Evolutionary conservation across 2,888 invertebrate genomes (phyloP), one percentile per base, ranked within the genome.

Genomic region (Amiota mariae): DNA sequence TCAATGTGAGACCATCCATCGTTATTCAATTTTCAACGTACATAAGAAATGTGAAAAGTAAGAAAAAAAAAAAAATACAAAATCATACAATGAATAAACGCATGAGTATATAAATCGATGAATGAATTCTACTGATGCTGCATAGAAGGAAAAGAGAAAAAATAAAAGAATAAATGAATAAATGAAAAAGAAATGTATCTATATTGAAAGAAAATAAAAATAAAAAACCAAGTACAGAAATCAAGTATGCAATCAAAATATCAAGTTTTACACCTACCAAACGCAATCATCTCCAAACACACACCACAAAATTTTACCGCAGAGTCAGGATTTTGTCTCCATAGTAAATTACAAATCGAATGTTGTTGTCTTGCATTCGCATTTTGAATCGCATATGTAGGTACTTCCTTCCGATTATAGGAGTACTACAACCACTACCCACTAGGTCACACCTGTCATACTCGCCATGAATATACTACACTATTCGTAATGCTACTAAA

Each of bases 71-170:
- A 57, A 18, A 57, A 57, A 57, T 20, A 24, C 59, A 59, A 18
- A 20, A 59, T 59, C 59, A 20, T 59, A 18, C 59, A 64, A 64
- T 64, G 24, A 64, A 64, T 64, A 48, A 48, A 24, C 6, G 20
- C 9, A 59, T 13, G 20, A 59, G 12, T 59, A 18, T 15, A 59
- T 10, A 9, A 63, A 63, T 13, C 36, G 36, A 6, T 36, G 36
- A 36, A 36, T 36, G 36, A 36, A 36, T 36, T 6, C 4, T 2
- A 6, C 6, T 36, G 8, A 6, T 36, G 36, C 6, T 36, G 36
- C 36, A 36, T 6, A 36, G 6, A 36, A 6, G 24, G 3, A 24
- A 2, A 24, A 3, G 24, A 3, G 3, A 57, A 57, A 18, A 57
- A n/a, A 57, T 20, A 20, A 15, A 57, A 15, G 9, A 64, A 64